Conservation (phyloP, 2,888 invertebrate genomes). For the Tachina grossa region DNA sequence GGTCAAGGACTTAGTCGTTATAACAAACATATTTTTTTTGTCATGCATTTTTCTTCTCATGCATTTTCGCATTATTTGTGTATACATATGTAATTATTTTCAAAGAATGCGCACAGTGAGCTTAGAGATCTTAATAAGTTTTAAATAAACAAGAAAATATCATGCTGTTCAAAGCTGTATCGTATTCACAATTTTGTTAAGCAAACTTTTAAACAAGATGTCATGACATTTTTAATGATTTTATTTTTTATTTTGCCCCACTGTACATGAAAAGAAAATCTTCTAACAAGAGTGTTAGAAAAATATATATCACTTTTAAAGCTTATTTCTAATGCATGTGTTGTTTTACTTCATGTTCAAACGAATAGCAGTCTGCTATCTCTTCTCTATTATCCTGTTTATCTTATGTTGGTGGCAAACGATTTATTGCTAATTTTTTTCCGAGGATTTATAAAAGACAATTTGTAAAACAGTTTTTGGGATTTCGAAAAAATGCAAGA, state of each 20-base stretch:
- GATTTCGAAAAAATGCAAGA: slow-evolving; percentile 46
- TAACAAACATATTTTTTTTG: slow-evolving; percentile 59
- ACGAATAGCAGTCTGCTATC: slow-evolving; percentile 28
- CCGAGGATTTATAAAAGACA: slow-evolving; percentile 62
- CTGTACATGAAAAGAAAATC: slow-evolving; percentile 15
- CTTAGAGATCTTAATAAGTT: neutral
- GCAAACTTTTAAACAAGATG: no score
- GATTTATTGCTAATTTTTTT: slow-evolving; percentile 63
- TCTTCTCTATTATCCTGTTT: slow-evolving; percentile 44
- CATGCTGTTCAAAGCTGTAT: no score
- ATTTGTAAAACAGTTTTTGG: slow-evolving; percentile 64
- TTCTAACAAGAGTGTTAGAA: slow-evolving; percentile 55
- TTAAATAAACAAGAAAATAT: no score
- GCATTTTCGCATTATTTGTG: slow-evolving; percentile 1
- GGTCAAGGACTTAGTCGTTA: slow-evolving; percentile 70
- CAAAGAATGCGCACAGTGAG: slow-evolving; percentile 5
- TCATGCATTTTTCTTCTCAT: slow-evolving; percentile 35
- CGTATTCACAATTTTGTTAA: no score
- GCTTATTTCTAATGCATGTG: slow-evolving; percentile 70
- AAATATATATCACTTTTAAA: slow-evolving; percentile 68
- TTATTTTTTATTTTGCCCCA: slow-evolving; percentile 1
- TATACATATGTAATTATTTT: neutral
- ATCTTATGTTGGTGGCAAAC: slow-evolving; percentile 65
- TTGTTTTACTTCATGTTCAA: slow-evolving; percentile 36
- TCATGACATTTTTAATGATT: neutral